Evolutionary conservation across 2,113 vertebrate genomes (phyloP).

Genomic region (Shinisaurus crocodilurus): DNA sequence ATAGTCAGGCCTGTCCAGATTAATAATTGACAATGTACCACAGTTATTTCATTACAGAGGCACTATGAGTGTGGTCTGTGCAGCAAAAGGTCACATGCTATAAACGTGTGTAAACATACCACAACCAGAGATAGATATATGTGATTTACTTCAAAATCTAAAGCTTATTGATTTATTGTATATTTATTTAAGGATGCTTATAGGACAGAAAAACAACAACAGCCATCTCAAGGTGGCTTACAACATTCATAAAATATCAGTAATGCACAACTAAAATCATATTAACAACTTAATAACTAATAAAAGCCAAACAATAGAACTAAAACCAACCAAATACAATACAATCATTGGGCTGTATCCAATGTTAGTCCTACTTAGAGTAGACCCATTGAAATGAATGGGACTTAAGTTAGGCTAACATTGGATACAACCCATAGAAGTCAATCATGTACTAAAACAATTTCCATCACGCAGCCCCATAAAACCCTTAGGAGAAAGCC

Average conservation of each 20-base stretch:
- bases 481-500: not conserved
- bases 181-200: not conserved
- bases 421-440: not conserved
- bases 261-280: not conserved
- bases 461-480: not conserved
- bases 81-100: not conserved
- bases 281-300: not conserved
- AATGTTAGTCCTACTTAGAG: too few relatives aligned
- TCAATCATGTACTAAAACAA: not conserved
- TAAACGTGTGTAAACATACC: not conserved
- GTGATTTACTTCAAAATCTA: not conserved
- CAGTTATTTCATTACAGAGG: conserved; percentile 8
- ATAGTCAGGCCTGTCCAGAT: not conserved
- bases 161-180: not conserved
- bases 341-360: too few relatives aligned
- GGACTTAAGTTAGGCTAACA: too few relatives aligned
- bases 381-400: too few relatives aligned
- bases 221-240: not conserved
- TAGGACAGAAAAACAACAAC: not conserved
- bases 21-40: conserved; percentile 23
- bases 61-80: not conserved
- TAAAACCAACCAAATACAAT: not conserved
- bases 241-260: not conserved
- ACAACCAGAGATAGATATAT: not conserved
- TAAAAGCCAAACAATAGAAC: not conserved